These are phyloP conservation scores for Cyprinodon brontotheroides DNA, from an alignment of 2,113 vertebrate genomes.

Conservation along the genomic window DNA sequence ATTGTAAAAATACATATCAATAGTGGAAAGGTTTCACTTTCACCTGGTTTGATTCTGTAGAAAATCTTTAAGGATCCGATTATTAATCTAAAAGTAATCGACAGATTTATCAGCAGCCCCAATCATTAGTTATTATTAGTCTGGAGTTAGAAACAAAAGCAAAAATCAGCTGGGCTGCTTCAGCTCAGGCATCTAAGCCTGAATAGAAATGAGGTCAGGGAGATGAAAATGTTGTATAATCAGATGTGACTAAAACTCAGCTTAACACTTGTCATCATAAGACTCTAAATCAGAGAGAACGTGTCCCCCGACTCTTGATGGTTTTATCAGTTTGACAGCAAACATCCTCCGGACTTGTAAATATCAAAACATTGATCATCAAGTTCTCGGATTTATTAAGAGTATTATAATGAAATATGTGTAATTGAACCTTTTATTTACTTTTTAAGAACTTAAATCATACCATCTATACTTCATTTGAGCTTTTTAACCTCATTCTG, in stretches of 20 bases:
- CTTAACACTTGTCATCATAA: slow-evolving; percentile 22
- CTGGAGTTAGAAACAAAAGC: not conserved
- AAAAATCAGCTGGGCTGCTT: slow-evolving; percentile 14
- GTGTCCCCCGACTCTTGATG: slow-evolving; percentile 17
- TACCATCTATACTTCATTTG: not conserved
- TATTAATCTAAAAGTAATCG: too few relatives aligned
- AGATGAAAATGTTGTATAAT: slow-evolving; percentile 49
- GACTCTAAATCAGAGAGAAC: slow-evolving; percentile 24
- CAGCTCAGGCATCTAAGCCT: slow-evolving; percentile 20
- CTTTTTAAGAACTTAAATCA: not conserved
- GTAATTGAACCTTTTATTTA: not conserved
- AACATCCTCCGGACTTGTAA: slow-evolving; percentile 6
- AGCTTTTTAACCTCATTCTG: not conserved
- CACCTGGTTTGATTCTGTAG: too few relatives aligned
- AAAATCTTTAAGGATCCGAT: too few relatives aligned
- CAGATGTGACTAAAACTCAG: slow-evolving; percentile 28
- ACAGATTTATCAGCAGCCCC: too few relatives aligned
- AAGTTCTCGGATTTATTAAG: not conserved
- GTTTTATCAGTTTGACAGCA: slow-evolving; percentile 15
- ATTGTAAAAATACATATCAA: too few relatives aligned
- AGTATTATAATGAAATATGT: not conserved
- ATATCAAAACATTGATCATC: slow-evolving; percentile 15
- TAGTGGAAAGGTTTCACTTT: too few relatives aligned
- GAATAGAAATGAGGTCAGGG: slow-evolving; percentile 38
- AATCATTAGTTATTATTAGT: not conserved